A percentile compares a stretch with the other conserved stretches of the same genome.
Evolutionary conservation across 2,113 vertebrate genomes (phyloP).

Genomic region (Labeo rohita): DNA sequence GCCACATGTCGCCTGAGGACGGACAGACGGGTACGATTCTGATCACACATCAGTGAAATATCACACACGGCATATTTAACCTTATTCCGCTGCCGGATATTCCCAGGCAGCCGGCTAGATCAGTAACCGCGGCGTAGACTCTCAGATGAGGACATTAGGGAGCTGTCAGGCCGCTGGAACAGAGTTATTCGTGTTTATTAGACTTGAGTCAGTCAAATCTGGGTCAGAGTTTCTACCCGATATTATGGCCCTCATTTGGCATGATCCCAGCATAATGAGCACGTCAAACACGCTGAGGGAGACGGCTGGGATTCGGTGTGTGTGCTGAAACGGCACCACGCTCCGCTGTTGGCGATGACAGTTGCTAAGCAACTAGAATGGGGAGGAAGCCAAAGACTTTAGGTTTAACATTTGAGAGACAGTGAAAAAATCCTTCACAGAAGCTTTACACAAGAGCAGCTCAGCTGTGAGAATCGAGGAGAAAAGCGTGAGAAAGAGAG

Average conservation of each 20-base stretch:
- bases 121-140: background rate
- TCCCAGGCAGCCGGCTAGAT: background rate
- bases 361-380: slow-evolving; percentile 78
- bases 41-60: background rate
- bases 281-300: slow-evolving; percentile 17
- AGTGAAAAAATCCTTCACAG: slow-evolving; percentile 43
- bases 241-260: slow-evolving; percentile 28
- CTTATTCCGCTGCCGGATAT: background rate
- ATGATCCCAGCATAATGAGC: slow-evolving; percentile 19
- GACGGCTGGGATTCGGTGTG: background rate
- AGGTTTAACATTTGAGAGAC: slow-evolving; percentile 71
- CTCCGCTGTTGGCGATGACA: slow-evolving; percentile 68
- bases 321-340: slow-evolving; percentile 43
- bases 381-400: slow-evolving; percentile 66
- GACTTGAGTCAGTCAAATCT: slow-evolving; percentile 20
- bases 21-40: slow-evolving; percentile 1
- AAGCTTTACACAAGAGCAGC: slow-evolving; percentile 6
- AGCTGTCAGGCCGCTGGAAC: slow-evolving; percentile 4
- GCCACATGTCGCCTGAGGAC: slow-evolving; percentile 83
- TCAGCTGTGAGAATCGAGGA: background rate
- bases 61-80: slow-evolving; percentile 8
- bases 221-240: slow-evolving; percentile 23
- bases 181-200: slow-evolving; percentile 29
- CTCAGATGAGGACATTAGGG: slow-evolving; percentile 2
- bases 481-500: slow-evolving; percentile 27